Base-by-base conservation (phyloP, 2,888 invertebrate genomes). In the Allolobophora icterica region DNA sequence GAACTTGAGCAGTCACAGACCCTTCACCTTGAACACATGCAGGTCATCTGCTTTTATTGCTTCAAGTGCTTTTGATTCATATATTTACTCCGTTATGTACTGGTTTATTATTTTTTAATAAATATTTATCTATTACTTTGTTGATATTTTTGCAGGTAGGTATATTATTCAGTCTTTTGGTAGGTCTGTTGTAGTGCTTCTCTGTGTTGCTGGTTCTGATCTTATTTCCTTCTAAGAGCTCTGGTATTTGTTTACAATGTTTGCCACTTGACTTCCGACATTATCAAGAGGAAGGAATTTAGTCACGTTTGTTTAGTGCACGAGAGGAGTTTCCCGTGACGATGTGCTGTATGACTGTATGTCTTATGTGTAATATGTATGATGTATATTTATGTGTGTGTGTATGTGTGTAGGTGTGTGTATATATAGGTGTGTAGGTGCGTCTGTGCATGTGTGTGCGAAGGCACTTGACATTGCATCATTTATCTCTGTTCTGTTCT, bases 1-100 rank as follows among this genome's bases (percentile, higher is more conserved):
- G 35, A 90, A 84, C 52, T 92, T 21, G 92, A 92, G 24, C 35
- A 91, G 1, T 84, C 90, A 17, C 38, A 91, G 84, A 38, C 35
- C 0, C 42, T 42, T 24, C 91, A 91, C 58, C 89, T 83, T 24
- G 91, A 90, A 45, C 92, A 92, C 45, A 91, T 91, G 42, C 91
- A 91, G 91, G 92, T 91, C 35, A 35, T 87, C 87, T 35, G 33
- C 38, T 3, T 8, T 35, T 19, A 35, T 19, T 24, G n/a, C n/a
- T n/a, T n/a, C n/a, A n/a, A n/a, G n/a, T n/a, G n/a, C n/a, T n/a
- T n/a, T n/a, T n/a, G 8, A 24, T 34, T 87, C 35, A 33, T 87
- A 24, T 34, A 24, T 34, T 33, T 84, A 19, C 84, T 84, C 33
- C 33, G 15, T 35, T 35, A 87, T 35, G 34, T 87, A 35, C 34